These are phyloP conservation scores for Melanotaenia boesemani DNA, from an alignment of 2,797 vertebrate genomes.

Conservation along the genomic window DNA sequence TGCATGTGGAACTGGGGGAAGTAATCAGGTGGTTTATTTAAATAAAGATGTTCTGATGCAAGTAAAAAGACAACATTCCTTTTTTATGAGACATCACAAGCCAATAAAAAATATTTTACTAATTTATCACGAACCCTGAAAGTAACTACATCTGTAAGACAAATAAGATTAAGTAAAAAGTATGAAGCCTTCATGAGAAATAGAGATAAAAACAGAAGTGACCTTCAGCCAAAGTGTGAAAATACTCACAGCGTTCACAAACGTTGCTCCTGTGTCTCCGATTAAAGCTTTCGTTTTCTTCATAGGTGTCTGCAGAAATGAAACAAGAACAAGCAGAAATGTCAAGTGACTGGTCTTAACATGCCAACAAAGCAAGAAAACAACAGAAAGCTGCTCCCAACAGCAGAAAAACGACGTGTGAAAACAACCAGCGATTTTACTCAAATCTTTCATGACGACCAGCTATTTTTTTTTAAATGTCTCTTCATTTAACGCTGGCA, in stretches of 20 bases:
- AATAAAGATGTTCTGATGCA: background rate
- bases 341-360: background rate
- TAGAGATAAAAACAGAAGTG: background rate
- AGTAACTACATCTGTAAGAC: background rate
- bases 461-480: too few species aligned
- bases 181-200: background rate
- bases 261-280: conserved; percentile 81
- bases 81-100: background rate
- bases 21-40: background rate
- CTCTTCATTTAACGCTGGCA: too few species aligned
- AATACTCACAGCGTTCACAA: conserved; percentile 84
- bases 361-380: background rate
- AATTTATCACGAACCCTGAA: background rate
- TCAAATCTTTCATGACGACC: too few species aligned
- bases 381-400: background rate
- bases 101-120: background rate
- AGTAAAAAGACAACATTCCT: background rate
- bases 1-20: background rate
- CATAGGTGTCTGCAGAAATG: conserved; percentile 79
- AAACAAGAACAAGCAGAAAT: conserved; percentile 3
- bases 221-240: background rate
- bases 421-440: too few species aligned
- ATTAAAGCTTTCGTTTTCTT: conserved; percentile 80
- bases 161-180: background rate
- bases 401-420: background rate